These are phyloP conservation scores for Chrysolina americana DNA, from an alignment of 2,888 invertebrate genomes.

Conservation along the genomic window DNA sequence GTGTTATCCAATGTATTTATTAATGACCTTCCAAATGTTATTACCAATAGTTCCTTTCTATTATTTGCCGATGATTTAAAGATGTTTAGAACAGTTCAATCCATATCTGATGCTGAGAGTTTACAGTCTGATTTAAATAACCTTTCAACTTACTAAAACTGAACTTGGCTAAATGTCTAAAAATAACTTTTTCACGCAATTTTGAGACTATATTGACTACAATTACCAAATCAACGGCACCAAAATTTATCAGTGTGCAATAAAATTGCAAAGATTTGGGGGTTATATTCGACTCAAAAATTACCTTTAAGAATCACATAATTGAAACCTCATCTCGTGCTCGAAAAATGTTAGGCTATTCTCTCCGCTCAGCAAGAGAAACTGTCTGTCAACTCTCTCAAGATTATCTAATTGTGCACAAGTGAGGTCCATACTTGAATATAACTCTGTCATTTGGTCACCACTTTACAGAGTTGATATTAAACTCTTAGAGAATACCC, in stretches of 20 bases:
- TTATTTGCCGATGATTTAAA: conserved; percentile 28
- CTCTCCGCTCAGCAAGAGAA: conserved; percentile 22
- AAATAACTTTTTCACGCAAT: conserved; percentile 29
- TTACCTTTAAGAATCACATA: conserved; percentile 29
- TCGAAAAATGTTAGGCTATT: conserved; percentile 24
- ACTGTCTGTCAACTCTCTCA: conserved; percentile 19
- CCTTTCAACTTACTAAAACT: conserved; percentile 24
- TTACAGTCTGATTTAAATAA: conserved; percentile 24
- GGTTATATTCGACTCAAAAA: conserved; percentile 32
- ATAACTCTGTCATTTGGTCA: conserved; percentile 27
- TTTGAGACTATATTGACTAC: conserved; percentile 14
- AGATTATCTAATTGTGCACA: conserved; percentile 23
- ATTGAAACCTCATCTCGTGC: conserved; percentile 23
- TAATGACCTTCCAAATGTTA: conserved; percentile 15
- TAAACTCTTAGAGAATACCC: conserved; percentile 14
- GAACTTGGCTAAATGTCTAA: conserved; percentile 25
- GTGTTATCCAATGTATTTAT: conserved; percentile 20
- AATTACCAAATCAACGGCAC: conserved; percentile 23
- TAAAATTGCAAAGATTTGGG: conserved; percentile 30
- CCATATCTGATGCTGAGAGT: conserved; percentile 17
- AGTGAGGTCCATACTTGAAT: conserved; percentile 29
- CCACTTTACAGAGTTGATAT: conserved; percentile 24
- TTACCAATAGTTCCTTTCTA: conserved; percentile 14
- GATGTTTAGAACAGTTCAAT: conserved; percentile 26
- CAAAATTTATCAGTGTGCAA: conserved; percentile 22